Base-by-base conservation (phyloP, 1,140 invertebrate species). In the Philaenus spumarius region DNA sequence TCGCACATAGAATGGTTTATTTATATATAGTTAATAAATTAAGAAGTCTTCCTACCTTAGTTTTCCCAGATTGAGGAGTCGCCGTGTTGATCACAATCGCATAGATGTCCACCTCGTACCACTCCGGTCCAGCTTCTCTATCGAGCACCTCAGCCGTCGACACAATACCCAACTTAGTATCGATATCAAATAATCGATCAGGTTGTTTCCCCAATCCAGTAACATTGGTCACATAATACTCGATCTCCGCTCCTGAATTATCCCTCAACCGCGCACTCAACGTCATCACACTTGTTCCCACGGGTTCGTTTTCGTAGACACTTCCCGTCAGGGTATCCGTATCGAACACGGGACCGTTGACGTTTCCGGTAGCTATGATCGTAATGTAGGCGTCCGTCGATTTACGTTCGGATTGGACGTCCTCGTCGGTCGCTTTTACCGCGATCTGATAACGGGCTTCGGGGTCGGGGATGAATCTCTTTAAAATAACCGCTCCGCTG, bases 211-310 rank as follows among this genome's bases (percentile, higher is more conserved):
- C 86, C 12, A 72, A 69, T 20, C 77, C 77, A 37, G 93, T 93
- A 68, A 93, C 86, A 74, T 93, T 95, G 54, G 91, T 89, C 68
- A 96, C 87, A 74, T 92, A 96, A 77, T 94, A 96, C 69, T 94
- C 90, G 66, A 95, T 78, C 59, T 85, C 84, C 42, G 75, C 75
- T 64, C 75, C 74, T 6, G 74, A 72, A 46, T 63, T 64, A 45
- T 56, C 68, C 58, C 58, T 67, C 64, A 78, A 76, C 30, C 80
- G 77, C 56, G 89, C 91, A 24, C 76, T 81, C 53, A 97, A 82
- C 58, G 85, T 87, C 60, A 91, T 71, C 48, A 96, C 85, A 66
- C 82, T 87, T 0, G 87, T 91, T 14, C 91, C 93, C 11, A 84
- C 78, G 0, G 87, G 84, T 68, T 93, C 88, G 70, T 96, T 96